Evolutionary conservation across 2,113 vertebrate species (phyloP).

Genomic region (Neotoma lepida): DNA sequence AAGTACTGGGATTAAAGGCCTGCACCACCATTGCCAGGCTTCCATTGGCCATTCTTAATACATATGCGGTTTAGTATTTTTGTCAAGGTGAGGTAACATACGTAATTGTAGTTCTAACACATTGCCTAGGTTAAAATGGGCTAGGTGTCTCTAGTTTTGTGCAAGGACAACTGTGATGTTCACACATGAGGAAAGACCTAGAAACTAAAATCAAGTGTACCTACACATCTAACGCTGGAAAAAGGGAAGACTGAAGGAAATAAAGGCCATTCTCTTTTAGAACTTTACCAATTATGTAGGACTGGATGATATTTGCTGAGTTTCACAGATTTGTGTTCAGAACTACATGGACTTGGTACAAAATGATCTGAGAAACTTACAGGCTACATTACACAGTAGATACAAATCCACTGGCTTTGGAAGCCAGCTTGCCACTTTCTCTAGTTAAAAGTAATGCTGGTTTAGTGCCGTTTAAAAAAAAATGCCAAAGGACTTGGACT

Average conservation of each 20-base stretch:
- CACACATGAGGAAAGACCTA: neutral
- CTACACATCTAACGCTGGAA: neutral
- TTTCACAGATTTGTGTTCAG: conserved; percentile 30
- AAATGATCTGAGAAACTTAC: neutral
- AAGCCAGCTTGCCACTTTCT: neutral
- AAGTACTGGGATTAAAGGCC: neutral
- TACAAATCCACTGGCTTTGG: neutral
- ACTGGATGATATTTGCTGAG: neutral
- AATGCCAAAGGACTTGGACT: neutral
- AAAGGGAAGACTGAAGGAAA: neutral
- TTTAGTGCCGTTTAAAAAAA: neutral
- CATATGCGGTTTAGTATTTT: neutral
- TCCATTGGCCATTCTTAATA: neutral
- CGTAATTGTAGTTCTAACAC: neutral
- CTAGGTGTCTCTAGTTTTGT: neutral
- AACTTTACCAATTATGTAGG: neutral
- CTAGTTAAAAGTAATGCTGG: neutral
- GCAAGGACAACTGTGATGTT: neutral
- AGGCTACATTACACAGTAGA: neutral
- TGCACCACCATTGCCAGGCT: neutral
- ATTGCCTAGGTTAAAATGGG: neutral
- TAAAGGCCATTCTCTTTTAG: neutral
- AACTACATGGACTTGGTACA: conserved; percentile 2
- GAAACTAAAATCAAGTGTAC: neutral
- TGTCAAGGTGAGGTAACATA: neutral